A percentile compares a stretch with the other conserved stretches of the same genome.
Evolutionary conservation across 1,140 invertebrate genomes (phyloP).

Genomic region (Aphelenchoides besseyi): DNA sequence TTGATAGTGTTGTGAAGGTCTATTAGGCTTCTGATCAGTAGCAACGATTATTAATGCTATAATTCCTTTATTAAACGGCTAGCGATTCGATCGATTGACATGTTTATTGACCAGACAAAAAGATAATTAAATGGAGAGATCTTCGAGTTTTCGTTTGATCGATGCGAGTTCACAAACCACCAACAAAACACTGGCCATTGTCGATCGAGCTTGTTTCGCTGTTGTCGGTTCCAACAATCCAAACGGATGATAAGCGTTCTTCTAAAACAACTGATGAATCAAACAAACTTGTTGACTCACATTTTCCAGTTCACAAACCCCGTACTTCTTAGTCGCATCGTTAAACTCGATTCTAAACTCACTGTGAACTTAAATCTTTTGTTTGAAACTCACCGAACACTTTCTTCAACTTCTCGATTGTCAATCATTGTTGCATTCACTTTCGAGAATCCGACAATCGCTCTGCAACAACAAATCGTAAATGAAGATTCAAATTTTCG

Average conservation of each 20-base stretch:
- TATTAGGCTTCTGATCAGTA: too few relatives aligned
- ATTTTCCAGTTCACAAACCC: not conserved
- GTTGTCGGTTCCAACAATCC: not conserved
- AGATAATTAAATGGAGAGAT: not conserved
- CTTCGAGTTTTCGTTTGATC: not conserved
- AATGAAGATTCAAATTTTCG: not conserved
- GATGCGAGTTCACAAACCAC: not conserved
- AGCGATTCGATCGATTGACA: not conserved
- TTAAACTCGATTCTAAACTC: conserved; percentile 5
- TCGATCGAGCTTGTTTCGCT: not conserved
- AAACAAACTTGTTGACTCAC: not conserved
- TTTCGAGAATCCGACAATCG: conserved; percentile 15
- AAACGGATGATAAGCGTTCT: not conserved
- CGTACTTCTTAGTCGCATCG: conserved; percentile 6
- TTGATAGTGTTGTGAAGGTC: too few relatives aligned
- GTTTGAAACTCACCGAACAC: not conserved
- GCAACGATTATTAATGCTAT: too few relatives aligned
- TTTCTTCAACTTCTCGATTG: not conserved
- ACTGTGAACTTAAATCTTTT: not conserved
- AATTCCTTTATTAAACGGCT: too few relatives aligned
- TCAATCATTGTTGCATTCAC: conserved; percentile 13
- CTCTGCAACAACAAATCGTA: not conserved
- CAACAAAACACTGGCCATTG: not conserved
- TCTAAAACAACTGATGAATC: not conserved
- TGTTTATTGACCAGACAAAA: not conserved